A percentile compares a stretch with the other conserved stretches of the same genome.
phyloP scores from a whole-genome alignment of 1,140 invertebrate species.

The Bombus waltoni region DNA sequence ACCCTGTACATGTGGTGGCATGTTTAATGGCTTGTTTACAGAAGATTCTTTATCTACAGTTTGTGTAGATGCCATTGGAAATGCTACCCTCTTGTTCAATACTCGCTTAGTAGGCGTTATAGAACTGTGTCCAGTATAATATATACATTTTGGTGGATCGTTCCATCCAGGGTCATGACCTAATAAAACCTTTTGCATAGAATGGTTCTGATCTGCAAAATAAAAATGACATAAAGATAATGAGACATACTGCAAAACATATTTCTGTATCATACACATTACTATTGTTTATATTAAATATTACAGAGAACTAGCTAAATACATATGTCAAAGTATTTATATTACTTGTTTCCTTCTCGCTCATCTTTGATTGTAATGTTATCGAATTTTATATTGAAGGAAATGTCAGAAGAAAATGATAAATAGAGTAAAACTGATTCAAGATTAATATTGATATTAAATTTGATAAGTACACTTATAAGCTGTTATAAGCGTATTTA shows the following conservation, averaged over 20 bases:
- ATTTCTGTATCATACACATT: background rate
- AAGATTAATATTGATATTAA: background rate
- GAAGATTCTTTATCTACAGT: conserved; percentile 29
- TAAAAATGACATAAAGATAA: background rate
- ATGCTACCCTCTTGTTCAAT: conserved; percentile 82
- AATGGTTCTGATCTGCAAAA: conserved; percentile 52
- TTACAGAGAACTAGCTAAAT: no score
- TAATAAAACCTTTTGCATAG: conserved; percentile 75
- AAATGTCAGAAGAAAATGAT: background rate
- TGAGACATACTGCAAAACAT: background rate
- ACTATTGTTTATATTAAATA: background rate
- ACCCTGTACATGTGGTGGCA: conserved; percentile 65
- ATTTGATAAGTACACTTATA: background rate
- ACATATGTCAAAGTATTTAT: background rate
- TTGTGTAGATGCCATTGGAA: conserved; percentile 74
- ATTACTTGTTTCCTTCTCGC: conserved; percentile 25
- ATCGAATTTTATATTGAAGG: background rate
- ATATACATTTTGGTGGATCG: conserved; percentile 82
- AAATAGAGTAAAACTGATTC: background rate
- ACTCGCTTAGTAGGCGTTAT: conserved; percentile 71
- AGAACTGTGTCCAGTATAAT: conserved; percentile 53
- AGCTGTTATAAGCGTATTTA: background rate
- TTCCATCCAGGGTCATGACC: conserved; percentile 82
- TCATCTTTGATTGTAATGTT: conserved; percentile 4
- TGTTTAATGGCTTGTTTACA: conserved; percentile 21